Evolutionary conservation across 2,113 vertebrate genomes (phyloP).

Genomic region (Ellobius talpinus): DNA sequence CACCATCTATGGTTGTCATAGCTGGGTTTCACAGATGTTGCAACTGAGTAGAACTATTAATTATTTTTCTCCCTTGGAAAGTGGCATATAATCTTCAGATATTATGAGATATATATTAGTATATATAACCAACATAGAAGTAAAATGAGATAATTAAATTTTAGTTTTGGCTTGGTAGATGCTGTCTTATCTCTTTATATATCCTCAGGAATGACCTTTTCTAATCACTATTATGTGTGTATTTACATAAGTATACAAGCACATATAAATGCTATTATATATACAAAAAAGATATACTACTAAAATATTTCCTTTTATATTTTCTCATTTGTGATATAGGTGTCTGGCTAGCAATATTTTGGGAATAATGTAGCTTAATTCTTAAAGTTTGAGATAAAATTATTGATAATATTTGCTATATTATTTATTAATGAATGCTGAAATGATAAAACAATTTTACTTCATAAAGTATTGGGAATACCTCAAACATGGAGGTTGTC

Average conservation of each 20-base stretch:
- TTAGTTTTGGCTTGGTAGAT: not conserved
- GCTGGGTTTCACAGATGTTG: not conserved
- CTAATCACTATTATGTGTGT: not conserved
- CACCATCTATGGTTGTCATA: not conserved
- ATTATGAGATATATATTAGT: not conserved
- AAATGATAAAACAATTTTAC: slow-evolving; percentile 58
- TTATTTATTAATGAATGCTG: slow-evolving; percentile 42
- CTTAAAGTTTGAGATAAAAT: slow-evolving; percentile 65
- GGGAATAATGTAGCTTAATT: slow-evolving; percentile 29
- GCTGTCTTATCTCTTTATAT: not conserved
- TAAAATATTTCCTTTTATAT: not conserved
- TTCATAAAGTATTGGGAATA: slow-evolving; percentile 66
- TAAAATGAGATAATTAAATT: not conserved
- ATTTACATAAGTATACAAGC: too few species aligned
- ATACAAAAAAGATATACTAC: accelerated
- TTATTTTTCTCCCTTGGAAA: not conserved
- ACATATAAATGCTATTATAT: not conserved
- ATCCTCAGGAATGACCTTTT: not conserved
- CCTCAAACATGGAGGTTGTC: slow-evolving; percentile 3
- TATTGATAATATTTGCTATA: slow-evolving; percentile 40
- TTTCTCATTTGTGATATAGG: not conserved
- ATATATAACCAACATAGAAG: not conserved
- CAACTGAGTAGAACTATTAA: not conserved
- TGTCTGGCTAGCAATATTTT: not conserved
- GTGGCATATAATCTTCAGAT: not conserved